Evolutionary conservation across 2,888 invertebrate species (phyloP).

Genomic region (Tetragonula carbonaria): DNA sequence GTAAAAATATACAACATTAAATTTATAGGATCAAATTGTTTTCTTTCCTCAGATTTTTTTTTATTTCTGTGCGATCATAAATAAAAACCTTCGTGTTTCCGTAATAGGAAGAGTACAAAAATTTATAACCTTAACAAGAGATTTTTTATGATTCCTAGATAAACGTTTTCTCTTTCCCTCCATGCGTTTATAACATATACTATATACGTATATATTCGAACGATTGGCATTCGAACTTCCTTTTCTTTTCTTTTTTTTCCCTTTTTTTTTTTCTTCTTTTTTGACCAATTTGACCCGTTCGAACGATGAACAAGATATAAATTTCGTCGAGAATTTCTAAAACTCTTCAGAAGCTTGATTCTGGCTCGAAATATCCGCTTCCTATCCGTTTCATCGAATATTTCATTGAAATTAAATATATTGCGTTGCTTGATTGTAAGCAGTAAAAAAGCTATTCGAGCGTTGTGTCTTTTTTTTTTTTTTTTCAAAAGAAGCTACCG

Average conservation of each 20-base stretch:
- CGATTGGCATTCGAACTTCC: slow-evolving; percentile 36
- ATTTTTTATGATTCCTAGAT: slow-evolving; percentile 40
- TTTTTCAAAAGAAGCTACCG: too few species aligned
- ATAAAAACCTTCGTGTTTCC: slow-evolving; percentile 54
- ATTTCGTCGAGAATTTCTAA: slow-evolving; percentile 34
- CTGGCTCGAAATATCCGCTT: slow-evolving; percentile 12
- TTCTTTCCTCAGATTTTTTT: slow-evolving; percentile 24
- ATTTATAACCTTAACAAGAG: slow-evolving; percentile 43
- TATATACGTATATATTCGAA: slow-evolving; percentile 46
- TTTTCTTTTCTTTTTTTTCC: neutral
- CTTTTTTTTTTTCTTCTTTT: neutral
- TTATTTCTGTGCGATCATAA: slow-evolving; percentile 50
- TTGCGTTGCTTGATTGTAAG: neutral
- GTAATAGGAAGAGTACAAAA: slow-evolving; percentile 47
- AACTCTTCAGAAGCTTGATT: slow-evolving; percentile 59
- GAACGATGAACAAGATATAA: slow-evolving; percentile 46
- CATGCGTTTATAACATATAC: slow-evolving; percentile 42
- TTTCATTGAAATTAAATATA: neutral
- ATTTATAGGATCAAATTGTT: slow-evolving; percentile 50
- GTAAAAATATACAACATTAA: slow-evolving; percentile 59
- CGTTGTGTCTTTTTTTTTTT: neutral
- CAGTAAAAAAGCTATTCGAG: neutral
- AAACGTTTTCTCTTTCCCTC: slow-evolving; percentile 34
- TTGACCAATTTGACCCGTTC: slow-evolving; percentile 6
- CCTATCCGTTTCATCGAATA: neutral